Conservation (phyloP, 1,140 invertebrate genomes). For the Drosophila simulans region DNA sequence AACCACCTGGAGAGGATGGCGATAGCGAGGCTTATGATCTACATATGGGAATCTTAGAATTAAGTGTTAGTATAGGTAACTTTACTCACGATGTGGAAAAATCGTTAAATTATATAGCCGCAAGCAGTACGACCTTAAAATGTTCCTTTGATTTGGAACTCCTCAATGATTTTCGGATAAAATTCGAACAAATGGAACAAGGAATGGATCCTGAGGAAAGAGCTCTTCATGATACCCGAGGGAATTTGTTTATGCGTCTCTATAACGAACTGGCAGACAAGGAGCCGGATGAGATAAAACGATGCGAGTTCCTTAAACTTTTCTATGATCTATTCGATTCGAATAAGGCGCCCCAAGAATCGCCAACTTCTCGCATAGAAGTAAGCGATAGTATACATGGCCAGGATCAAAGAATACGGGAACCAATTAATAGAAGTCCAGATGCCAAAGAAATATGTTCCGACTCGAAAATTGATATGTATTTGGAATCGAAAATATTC, state of each 20-base stretch:
- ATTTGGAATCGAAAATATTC: background rate
- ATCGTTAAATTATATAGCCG: background rate
- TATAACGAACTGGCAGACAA: conserved; percentile 24
- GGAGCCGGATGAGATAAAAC: conserved; percentile 2
- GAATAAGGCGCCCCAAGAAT: background rate
- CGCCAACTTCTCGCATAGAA: background rate
- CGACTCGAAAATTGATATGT: background rate
- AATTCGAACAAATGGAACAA: background rate
- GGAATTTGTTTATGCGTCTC: conserved; percentile 34
- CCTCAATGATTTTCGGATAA: conserved; percentile 14
- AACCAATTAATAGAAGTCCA: background rate
- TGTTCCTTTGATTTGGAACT: conserved; percentile 1
- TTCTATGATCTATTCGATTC: conserved; percentile 28
- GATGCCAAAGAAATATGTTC: background rate
- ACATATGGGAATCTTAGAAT: conserved; percentile 4
- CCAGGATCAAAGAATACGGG: background rate
- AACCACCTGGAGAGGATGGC: background rate
- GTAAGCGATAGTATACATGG: conserved; percentile 6
- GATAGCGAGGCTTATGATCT: background rate
- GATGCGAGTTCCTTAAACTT: conserved; percentile 10
- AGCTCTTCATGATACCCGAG: background rate
- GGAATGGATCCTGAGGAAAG: background rate
- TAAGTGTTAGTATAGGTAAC: conserved; percentile 23
- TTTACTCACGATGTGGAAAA: conserved; percentile 2
- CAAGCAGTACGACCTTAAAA: background rate